Evolutionary conservation across 1,140 invertebrate species (phyloP), one percentile per base, ranked within the genome.

Genomic region (Drosophila nebulosa): DNA sequence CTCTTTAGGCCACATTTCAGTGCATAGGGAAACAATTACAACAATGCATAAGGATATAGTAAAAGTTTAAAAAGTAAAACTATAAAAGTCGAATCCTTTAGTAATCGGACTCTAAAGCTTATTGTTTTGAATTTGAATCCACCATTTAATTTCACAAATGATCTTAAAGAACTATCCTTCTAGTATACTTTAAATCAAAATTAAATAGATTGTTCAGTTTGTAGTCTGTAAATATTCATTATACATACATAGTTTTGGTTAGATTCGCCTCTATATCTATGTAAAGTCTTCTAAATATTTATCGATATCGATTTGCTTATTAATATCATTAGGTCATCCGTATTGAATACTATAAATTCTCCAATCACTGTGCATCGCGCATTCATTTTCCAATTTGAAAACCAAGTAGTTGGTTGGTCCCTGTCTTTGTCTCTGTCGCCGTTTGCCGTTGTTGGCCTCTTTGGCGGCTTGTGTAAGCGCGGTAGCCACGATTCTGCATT

Each of bases 401-500:
- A 55, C 52, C 14, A 30, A 55, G 27, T 30, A 27, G 27, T 27
- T 16, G 26, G 22, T 53, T 36, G 50, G 52, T 27, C 51, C 32
- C 42, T 36, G 64, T 53, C 68, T 16, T 69, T 27, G 62, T 59
- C 26, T 52, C 21, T 32, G 14, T 18, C 30, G 59, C 65, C 59
- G 30, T 32, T 32, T 32, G 30, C 30, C 30, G 64, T 70, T 69
- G 64, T 66, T 74, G 53, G 39, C 51, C 52, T 27, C 73, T 84
- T 84, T 85, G 66, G 69, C 73, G 81, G 79, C 75, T 80, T 81
- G 83, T 78, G 83, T 88, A 86, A 86, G 71, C 83, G 65, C 68
- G 68, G 83, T 83, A 86, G 83, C 83, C 83, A 86, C 81, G 81
- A 88, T 86, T 86, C 78, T 81, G 74, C 79, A 78, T 86, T 88